Evolutionary conservation across 1,140 invertebrate genomes (phyloP), one percentile per base, ranked within the genome.

Genomic region (Chelonus insularis): DNA sequence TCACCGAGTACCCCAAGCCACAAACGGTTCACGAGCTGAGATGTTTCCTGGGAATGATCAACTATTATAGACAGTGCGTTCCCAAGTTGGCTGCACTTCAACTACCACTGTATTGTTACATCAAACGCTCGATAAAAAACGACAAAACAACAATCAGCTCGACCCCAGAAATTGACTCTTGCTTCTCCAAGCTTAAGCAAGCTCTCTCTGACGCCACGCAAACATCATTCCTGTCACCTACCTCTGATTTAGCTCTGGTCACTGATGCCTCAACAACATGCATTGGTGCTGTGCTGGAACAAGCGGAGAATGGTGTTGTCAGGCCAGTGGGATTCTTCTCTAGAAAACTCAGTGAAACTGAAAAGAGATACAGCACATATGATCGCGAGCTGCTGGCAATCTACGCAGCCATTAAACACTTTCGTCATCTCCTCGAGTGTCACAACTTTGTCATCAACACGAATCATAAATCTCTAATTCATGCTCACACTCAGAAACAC

Each of bases 251-350:
- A 2, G 20, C 16, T 21, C 45, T 48, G 7, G 20, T n/a, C 20
- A 21, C 16, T 7, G 45, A 48, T n/a, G 45, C 45, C 1, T 48
- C 45, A 20, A 6, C 16, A 6, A 21, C 20, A 21, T 1, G 6
- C 45, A 48, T 48, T 21, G 45, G 45, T 4, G 45, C 45, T 7
- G 20, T 6, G 20, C 45, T 84, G 3, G 70, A 14, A 74, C 71
- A 25, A 69, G 71, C 0, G 67, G 69, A 66, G 68, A 76, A 0
- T 43, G 57, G 6, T 73, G n/a, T n/a, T 7, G 16, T 12, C 14
- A 48, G 7, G 9, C 45, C 45, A 8, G 5, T 48, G 4, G 21
- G 45, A 16, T 48, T 48, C n/a, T 48, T 48, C 16, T 20, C 18
- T 11, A 50, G 47, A 23, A 50, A 50, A 50, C 47, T 50, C 16